Evolutionary conservation across 2,888 invertebrate species (phyloP), one percentile per base, ranked within the genome.

Genomic region (Tinea pellionella): DNA sequence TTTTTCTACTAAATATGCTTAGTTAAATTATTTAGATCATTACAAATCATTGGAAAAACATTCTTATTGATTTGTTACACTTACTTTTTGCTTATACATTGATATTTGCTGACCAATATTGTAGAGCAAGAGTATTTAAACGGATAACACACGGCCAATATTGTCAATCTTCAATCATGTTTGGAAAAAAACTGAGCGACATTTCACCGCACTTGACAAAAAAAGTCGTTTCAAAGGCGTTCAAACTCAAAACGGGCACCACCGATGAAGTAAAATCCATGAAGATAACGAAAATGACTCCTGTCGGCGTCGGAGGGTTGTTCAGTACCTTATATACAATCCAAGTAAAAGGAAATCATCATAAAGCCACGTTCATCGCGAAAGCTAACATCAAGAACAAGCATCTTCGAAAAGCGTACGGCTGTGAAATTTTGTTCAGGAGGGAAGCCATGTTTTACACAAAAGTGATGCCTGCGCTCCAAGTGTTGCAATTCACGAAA

Each of bases 291-390:
- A 66, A 69, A 64, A 78, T 71, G 0, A 72, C 73, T 0, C 69
- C 74, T 0, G 70, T 70, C 0, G 79, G 78, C 0, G 75, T 77
- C 62, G 77, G 78, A 0, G 77, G 78, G 0, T 63, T 77, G 2
- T 63, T 78, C 11, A 70, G 77, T 60, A 74, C 71, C 7, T 76
- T 80, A 1, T 77, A 74, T 62, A 68, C 78, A 15, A 68, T 80
- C 16, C 61, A 64, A 9, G 70, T 71, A 0, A 65, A 60, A 8
- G 75, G 76, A 1, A 47, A 63, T 1, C 55, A 61, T 2, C 60
- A 69, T 18, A 65, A 63, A 2, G 63, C 69, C 0, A 69, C 66
- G 7, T 75, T 78, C 41, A 62, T 80, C 13, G 74, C 66, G 0
- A 78, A 80, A 65, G 72, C 69, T 0, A 63, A 78, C 1, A 65